Evolutionary conservation across 2,888 invertebrate genomes (phyloP), one percentile per base, ranked within the genome.

Genomic region (Hyles lineata): DNA sequence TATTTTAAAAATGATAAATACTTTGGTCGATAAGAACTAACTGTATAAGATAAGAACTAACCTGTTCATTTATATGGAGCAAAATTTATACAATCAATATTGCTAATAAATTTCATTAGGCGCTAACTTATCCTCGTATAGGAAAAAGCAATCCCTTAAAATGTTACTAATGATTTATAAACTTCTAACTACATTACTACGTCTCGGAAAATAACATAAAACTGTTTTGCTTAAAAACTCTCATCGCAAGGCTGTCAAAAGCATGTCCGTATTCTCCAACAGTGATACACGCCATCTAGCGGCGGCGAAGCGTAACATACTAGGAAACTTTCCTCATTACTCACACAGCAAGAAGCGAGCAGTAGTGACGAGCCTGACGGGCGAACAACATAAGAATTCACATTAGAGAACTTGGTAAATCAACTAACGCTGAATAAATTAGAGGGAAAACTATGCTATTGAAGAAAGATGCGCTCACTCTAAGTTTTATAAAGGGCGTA

Each of bases 361-460:
- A 60, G 60, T 29, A 52, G 29, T 61, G 70, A 70, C 60, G 60
- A 52, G 60, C 32, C n/a, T 55, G 23, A 35, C 50, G 50, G 70
- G 11, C 32, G 60, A 70, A 70, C 70, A 73, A 69, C 32, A 58
- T 73, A 73, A 73, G 73, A 70, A 73, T 73, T 73, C 73, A 70
- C 70, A 73, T 73, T 73, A 73, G 62, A 55, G 43, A 61, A 70
- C 72, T 72, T 71, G 58, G 52, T 58, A 74, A 67, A 71, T 76
- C 55, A 67, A 74, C 71, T 71, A 35, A 23, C 62, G 52, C 43
- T 29, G 63, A 77, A 79, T 77, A 78, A 80, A 79, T 80, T 79
- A 80, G 76, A 72, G 77, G 74, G 77, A 76, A 43, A 79, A 79
- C 80, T 80, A 80, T 80, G 78, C 75, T 74, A 77, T 79, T 77